Percentiles rank a stretch among this genome's conserved stretches.
These are phyloP conservation scores for Gallinago undulata DNA, from an alignment of 2,113 vertebrate genomes.

Conservation along the genomic window DNA sequence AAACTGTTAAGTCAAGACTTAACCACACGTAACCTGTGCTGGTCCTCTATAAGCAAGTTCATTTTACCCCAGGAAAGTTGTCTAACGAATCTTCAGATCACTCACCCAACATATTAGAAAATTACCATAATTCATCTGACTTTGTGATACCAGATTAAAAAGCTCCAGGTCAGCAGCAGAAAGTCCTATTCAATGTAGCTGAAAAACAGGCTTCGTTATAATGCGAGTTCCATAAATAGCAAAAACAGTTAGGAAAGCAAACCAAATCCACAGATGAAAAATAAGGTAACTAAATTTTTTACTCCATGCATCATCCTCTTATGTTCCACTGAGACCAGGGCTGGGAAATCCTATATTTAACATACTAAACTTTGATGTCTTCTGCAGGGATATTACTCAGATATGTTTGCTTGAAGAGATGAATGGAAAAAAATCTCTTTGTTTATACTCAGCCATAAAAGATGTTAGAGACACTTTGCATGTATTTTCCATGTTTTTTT, in stretches of 20 bases:
- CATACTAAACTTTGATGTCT: conserved; percentile 63
- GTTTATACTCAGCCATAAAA: conserved; percentile 66
- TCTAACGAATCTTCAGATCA: background rate
- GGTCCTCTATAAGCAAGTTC: background rate
- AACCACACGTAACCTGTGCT: background rate
- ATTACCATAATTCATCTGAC: conserved; percentile 19
- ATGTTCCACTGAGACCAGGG: conserved; percentile 26
- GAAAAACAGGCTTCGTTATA: conserved; percentile 35
- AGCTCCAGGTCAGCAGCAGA: conserved; percentile 40
- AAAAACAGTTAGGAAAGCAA: conserved; percentile 62
- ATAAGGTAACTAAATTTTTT: conserved; percentile 68
- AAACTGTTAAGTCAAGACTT: background rate
- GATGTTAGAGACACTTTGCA: conserved; percentile 35
- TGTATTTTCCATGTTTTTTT: conserved; percentile 16
- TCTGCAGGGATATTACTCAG: conserved; percentile 56
- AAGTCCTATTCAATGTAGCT: conserved; percentile 21
- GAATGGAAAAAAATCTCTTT: conserved; percentile 49
- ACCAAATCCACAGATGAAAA: conserved; percentile 55
- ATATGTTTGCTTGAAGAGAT: conserved; percentile 36
- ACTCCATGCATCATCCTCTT: conserved; percentile 48
- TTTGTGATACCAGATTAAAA: conserved; percentile 32
- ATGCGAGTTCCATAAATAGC: conserved; percentile 40
- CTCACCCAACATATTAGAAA: background rate
- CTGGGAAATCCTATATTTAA: conserved; percentile 68
- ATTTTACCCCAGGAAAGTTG: background rate